Evolutionary conservation across 2,113 vertebrate genomes (phyloP).

Genomic region (Murina feae): DNA sequence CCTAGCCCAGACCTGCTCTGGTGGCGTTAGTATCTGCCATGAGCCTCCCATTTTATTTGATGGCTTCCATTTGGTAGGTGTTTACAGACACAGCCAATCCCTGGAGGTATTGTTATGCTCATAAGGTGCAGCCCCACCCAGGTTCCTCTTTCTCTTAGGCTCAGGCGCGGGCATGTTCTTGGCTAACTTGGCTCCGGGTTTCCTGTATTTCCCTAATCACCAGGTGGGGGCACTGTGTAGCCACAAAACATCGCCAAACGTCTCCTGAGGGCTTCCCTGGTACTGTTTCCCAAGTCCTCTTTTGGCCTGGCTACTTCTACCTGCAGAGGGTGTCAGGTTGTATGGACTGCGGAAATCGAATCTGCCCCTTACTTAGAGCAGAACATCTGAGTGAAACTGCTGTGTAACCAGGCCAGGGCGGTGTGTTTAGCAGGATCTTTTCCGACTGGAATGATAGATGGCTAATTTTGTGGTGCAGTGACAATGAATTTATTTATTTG

Average conservation of each 20-base stretch:
- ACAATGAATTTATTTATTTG: background rate
- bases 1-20: background rate
- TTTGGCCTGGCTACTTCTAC: rapidly evolving
- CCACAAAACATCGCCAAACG: background rate
- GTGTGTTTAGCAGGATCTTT: background rate
- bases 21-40: background rate
- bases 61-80: background rate
- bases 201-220: background rate
- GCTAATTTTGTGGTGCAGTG: background rate
- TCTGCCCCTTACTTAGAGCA: background rate
- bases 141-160: background rate
- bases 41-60: background rate
- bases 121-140: background rate
- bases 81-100: background rate
- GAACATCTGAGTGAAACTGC: background rate
- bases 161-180: rapidly evolving
- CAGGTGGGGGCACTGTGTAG: conserved; percentile 54
- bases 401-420: background rate
- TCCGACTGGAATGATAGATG: background rate
- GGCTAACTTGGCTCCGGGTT: background rate
- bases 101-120: background rate
- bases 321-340: background rate
- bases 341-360: background rate
- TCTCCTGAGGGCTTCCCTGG: rapidly evolving
- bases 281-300: background rate